Base-by-base conservation (phyloP, 1,140 invertebrate genomes). In the Bombus haemorrhoidalis region DNA sequence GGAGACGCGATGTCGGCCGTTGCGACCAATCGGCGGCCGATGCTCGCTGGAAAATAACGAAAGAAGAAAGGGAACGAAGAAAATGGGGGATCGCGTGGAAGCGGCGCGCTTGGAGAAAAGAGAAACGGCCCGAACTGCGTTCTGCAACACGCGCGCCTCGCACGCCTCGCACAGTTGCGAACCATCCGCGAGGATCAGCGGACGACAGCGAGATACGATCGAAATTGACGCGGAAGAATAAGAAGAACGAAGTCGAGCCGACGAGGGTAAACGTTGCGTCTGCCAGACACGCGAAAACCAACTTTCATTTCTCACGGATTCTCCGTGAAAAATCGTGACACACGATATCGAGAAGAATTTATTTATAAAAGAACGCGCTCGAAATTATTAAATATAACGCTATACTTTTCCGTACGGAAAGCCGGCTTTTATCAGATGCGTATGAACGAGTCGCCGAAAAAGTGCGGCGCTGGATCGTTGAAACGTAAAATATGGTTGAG, bases 1-100 rank as follows among this genome's bases (percentile, higher is more conserved):
- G 64, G 74, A 72, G 81, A 87, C 81, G 81, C 47, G 71, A 53
- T 41, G 82, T 59, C 39, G 77, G 77, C 73, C 83, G 86, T 81
- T 87, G 73, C 37, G 84, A 64, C 86, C 86, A 87, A 74, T 72
- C 78, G 87, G 80, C 87, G 87, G 80, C n/a, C 62, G 74, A 32
- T 39, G 86, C 64, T 77, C n/a, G n/a, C n/a, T n/a, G n/a, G n/a
- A n/a, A n/a, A n/a, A n/a, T n/a, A n/a, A n/a, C n/a, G n/a, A n/a
- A n/a, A n/a, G n/a, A n/a, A n/a, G n/a, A n/a, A n/a, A n/a, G n/a
- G n/a, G n/a, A n/a, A 68, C n/a, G 15, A 32, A 32, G 47, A 53
- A 6, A 64, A 39, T 41, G 18, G 22, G 25, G 22, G 15, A 22
- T 53, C 5, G 47, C 18, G 18, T 6, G 0, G 47, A 22, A 53